Conservation (phyloP, 2,888 invertebrate species). For the Stratiomys singularior region DNA sequence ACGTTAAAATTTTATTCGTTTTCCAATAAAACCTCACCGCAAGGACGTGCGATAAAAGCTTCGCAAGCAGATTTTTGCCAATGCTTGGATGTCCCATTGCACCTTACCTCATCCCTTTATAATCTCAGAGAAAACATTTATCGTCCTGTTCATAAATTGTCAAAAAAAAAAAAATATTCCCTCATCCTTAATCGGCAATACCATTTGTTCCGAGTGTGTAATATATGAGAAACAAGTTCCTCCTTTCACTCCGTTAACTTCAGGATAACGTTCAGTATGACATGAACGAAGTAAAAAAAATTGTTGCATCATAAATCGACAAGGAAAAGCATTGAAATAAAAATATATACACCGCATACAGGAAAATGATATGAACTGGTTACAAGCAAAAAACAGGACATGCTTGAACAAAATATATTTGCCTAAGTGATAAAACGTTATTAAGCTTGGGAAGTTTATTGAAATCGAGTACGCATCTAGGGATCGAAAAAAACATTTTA, state of each 20-base stretch:
- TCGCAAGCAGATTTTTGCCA: too few species aligned
- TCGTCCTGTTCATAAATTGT: not conserved
- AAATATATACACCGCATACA: not conserved
- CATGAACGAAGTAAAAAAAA: not conserved
- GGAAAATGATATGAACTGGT: too few species aligned
- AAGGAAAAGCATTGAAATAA: not conserved
- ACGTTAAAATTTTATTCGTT: too few species aligned
- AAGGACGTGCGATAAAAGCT: too few species aligned
- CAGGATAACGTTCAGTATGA: not conserved
- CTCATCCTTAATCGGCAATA: not conserved
- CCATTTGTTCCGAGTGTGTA: not conserved
- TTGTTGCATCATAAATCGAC: not conserved
- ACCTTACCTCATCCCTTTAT: too few species aligned
- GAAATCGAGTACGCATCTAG: not conserved
- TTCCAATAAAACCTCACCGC: too few species aligned
- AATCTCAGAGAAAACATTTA: too few species aligned
- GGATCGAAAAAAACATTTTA: too few species aligned
- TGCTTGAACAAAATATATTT: too few species aligned
- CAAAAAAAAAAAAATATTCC: not conserved
- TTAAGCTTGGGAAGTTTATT: not conserved
- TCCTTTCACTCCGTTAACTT: not conserved
- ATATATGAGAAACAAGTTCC: not conserved
- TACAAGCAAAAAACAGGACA: too few species aligned
- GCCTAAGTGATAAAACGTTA: not conserved
- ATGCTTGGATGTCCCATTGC: too few species aligned